phyloP scores from a whole-genome alignment of 2,888 invertebrate genomes.

The Nomada fucata region DNA sequence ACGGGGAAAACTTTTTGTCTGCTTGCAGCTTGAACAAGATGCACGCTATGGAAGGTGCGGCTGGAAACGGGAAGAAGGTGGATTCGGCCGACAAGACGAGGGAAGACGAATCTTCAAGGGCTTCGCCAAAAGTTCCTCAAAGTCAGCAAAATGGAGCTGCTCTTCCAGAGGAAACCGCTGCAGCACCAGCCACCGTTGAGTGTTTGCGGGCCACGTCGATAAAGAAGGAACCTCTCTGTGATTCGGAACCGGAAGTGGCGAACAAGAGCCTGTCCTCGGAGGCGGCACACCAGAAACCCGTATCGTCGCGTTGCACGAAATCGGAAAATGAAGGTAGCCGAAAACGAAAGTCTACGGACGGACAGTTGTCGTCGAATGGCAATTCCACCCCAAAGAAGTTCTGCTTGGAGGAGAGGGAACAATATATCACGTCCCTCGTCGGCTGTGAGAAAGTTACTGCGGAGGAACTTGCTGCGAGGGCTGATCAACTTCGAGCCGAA shows the following conservation, averaged over 20 bases:
- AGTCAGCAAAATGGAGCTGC: slow-evolving; percentile 82
- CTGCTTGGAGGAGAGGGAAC: slow-evolving; percentile 80
- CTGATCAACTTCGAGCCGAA: slow-evolving; percentile 80
- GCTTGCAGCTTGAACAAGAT: slow-evolving; percentile 86
- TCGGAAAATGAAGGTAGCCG: slow-evolving; percentile 60
- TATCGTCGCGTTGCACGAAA: slow-evolving; percentile 40
- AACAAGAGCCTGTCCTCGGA: slow-evolving; percentile 39
- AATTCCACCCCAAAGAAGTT: slow-evolving; percentile 75
- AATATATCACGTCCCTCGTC: slow-evolving; percentile 79
- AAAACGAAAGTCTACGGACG: slow-evolving; percentile 73
- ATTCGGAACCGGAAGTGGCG: slow-evolving; percentile 52
- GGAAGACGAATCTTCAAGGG: slow-evolving; percentile 72
- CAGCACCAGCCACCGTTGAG: slow-evolving; percentile 71
- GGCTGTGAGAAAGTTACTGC: slow-evolving; percentile 79
- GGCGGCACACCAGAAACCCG: slow-evolving; percentile 41
- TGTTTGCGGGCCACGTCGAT: slow-evolving; percentile 50
- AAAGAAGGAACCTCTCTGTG: slow-evolving; percentile 58
- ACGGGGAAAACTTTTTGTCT: slow-evolving; percentile 51
- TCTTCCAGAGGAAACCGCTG: slow-evolving; percentile 79
- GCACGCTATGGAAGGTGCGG: slow-evolving; percentile 86
- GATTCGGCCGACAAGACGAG: slow-evolving; percentile 74
- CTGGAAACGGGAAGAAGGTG: slow-evolving; percentile 82
- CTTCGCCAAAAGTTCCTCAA: slow-evolving; percentile 80
- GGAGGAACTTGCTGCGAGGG: slow-evolving; percentile 79
- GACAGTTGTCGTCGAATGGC: slow-evolving; percentile 70